Evolutionary conservation across 2,797 vertebrate species (phyloP).

Genomic region (Pseudomugil tenellus): DNA sequence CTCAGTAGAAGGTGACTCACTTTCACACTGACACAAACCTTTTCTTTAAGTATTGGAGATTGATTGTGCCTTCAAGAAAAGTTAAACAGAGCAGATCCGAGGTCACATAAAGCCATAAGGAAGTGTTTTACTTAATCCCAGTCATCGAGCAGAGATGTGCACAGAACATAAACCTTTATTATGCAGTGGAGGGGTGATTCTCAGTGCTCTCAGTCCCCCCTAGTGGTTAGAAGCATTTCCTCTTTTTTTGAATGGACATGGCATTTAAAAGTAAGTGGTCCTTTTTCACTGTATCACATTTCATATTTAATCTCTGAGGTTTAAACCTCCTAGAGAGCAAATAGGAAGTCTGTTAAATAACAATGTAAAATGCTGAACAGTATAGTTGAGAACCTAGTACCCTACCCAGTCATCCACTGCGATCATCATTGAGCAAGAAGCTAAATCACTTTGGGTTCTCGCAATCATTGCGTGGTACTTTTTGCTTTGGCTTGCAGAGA

Average conservation of each 20-base stretch:
- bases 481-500: conserved; percentile 6
- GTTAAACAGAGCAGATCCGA: neutral
- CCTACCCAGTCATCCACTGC: neutral
- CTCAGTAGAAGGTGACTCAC: conserved; percentile 15
- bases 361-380: neutral
- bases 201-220: conserved; percentile 74
- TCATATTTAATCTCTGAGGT: conserved; percentile 15
- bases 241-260: conserved; percentile 7
- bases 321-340: conserved; percentile 6
- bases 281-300: conserved; percentile 8
- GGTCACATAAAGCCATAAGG: conserved; percentile 1
- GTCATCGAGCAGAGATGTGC: conserved; percentile 10
- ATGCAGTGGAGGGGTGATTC: conserved; percentile 43
- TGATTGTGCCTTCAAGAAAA: conserved; percentile 9
- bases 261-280: conserved; percentile 28
- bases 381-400: neutral
- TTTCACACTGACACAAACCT: conserved; percentile 6
- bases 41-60: conserved; percentile 14
- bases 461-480: neutral
- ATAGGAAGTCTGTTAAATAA: neutral
- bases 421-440: conserved; percentile 9
- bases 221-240: conserved; percentile 62
- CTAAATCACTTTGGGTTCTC: neutral
- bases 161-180: conserved; percentile 9
- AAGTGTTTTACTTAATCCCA: neutral